Conservation (phyloP, 2,888 invertebrate species). For the Idaea aversata region DNA sequence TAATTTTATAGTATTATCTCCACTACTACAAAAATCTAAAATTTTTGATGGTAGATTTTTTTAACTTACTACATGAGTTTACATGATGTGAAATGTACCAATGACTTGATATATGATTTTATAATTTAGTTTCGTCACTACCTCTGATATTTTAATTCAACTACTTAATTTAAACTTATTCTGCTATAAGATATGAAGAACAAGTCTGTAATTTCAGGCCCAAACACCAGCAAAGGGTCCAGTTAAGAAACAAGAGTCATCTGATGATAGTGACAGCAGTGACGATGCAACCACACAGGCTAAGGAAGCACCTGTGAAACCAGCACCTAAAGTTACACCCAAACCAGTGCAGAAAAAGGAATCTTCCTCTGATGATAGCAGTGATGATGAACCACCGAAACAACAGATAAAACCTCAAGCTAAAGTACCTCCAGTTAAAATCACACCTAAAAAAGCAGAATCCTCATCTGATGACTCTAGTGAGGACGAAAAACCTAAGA, state of each 20-base stretch:
- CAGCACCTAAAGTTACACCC: slow-evolving; percentile 35
- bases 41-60: too few relatives aligned
- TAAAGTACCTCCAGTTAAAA: slow-evolving; percentile 16
- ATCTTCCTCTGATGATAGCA: slow-evolving; percentile 55
- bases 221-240: slow-evolving; percentile 23
- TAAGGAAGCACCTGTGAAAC: slow-evolving; percentile 44
- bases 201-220: slow-evolving; percentile 10
- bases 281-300: slow-evolving; percentile 39
- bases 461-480: slow-evolving; percentile 48
- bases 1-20: not conserved
- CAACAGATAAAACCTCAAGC: slow-evolving; percentile 15
- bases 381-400: slow-evolving; percentile 31
- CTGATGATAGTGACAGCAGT: slow-evolving; percentile 51
- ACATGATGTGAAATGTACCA: slow-evolving; percentile 19
- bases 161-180: not conserved
- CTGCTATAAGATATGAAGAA: not conserved
- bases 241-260: slow-evolving; percentile 38
- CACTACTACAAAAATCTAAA: slow-evolving; percentile 42
- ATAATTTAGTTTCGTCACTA: slow-evolving; percentile 61
- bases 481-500: slow-evolving; percentile 30
- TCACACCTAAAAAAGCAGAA: slow-evolving; percentile 21
- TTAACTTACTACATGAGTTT: too few relatives aligned
- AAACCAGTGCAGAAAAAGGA: slow-evolving; percentile 48
- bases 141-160: slow-evolving; percentile 48
- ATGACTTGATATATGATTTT: slow-evolving; percentile 29